Conservation (phyloP, 2,113 vertebrate species). For the Rhynchopsitta pachyrhyncha region DNA sequence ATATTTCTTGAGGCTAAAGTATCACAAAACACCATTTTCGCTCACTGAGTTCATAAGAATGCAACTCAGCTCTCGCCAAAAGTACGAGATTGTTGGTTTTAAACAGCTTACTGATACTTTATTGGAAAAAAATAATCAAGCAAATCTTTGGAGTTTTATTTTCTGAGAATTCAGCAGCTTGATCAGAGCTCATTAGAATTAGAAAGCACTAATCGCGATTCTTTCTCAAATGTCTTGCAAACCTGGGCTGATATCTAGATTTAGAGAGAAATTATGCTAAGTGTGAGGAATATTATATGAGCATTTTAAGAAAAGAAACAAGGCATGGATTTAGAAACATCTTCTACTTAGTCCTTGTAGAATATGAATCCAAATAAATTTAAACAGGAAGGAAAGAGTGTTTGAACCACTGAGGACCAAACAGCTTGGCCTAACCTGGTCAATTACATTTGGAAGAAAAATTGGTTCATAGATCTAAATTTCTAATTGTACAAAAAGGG, state of each 20-base stretch:
- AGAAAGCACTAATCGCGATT: neutral
- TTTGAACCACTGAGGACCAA: neutral
- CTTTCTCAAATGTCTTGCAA: neutral
- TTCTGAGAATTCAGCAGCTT: neutral
- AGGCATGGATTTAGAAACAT: neutral
- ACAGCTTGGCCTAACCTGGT: neutral
- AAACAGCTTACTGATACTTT: neutral
- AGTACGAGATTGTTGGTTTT: neutral
- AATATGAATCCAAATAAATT: neutral
- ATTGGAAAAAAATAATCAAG: neutral
- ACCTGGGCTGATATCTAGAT: neutral
- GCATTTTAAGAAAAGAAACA: neutral
- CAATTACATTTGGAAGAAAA: neutral
- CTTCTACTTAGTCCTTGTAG: neutral
- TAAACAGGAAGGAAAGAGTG: neutral
- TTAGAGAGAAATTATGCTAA: neutral
- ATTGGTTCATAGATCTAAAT: neutral
- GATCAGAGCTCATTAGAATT: neutral
- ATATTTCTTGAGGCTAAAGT: conserved; percentile 13
- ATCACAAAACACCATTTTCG: neutral
- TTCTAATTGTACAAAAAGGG: neutral
- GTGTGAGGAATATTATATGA: neutral
- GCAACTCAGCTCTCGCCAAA: neutral
- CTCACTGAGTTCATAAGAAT: neutral
- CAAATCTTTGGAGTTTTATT: neutral